Percentiles rank a stretch among this genome's conserved stretches.
Evolutionary conservation across 2,888 invertebrate species (phyloP).

Genomic region (Lasioglossum pauxillum): DNA sequence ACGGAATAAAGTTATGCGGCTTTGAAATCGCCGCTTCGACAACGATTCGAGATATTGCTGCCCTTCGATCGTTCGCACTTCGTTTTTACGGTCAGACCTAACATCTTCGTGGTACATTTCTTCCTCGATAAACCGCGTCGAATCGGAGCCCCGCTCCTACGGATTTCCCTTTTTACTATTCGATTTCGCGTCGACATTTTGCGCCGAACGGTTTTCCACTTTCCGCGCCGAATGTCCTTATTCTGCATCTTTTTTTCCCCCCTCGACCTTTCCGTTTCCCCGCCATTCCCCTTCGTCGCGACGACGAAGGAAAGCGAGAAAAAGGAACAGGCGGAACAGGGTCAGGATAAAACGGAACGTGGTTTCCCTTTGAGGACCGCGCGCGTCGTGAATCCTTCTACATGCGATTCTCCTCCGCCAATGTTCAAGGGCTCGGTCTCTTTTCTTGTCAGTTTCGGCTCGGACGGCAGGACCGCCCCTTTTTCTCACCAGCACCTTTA

Average conservation of each 20-base stretch:
- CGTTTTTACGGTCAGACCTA: conserved; percentile 27
- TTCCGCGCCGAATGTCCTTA: conserved; percentile 8
- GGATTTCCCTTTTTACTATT: conserved; percentile 47
- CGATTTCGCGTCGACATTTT: conserved; percentile 36
- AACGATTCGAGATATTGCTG: conserved; percentile 40
- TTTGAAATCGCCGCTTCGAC: conserved; percentile 20
- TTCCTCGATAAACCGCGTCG: conserved; percentile 23
- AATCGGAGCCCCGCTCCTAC: conserved; percentile 43
- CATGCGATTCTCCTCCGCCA: not conserved
- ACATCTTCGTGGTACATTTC: conserved; percentile 41
- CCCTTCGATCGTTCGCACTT: too few species aligned
- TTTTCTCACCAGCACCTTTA: conserved; percentile 51
- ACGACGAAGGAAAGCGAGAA: not conserved
- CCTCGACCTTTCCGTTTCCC: not conserved
- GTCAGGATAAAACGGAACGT: conserved; percentile 18
- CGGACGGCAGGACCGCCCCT: conserved; percentile 26
- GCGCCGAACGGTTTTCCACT: conserved; percentile 36
- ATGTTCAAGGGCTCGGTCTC: conserved; percentile 7
- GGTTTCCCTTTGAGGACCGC: conserved; percentile 38
- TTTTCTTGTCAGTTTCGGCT: conserved; percentile 33
- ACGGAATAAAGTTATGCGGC: conserved; percentile 18
- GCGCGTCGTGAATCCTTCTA: conserved; percentile 24
- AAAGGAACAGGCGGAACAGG: not conserved
- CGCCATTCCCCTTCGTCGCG: not conserved
- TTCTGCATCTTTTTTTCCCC: not conserved